A percentile compares a stretch with the other conserved stretches of the same genome.
Conservation (phyloP, 2,888 invertebrate species). For the Rhagonycha fulva region DNA sequence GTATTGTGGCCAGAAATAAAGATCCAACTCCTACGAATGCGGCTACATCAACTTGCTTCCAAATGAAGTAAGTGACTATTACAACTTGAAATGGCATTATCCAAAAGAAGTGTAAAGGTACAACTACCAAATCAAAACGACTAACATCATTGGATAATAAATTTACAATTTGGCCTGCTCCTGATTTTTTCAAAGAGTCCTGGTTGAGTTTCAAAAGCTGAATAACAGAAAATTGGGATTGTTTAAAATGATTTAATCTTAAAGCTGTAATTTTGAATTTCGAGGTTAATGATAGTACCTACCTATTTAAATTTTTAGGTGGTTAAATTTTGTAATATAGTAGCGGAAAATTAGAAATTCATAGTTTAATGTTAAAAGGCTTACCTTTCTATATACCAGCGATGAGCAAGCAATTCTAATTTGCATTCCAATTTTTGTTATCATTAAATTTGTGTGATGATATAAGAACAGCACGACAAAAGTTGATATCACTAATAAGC, state of each 20-base stretch:
- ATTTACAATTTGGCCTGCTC: constrained; percentile 82
- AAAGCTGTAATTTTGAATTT: no score
- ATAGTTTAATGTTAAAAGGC: background rate
- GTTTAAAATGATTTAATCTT: background rate
- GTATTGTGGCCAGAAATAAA: constrained; percentile 57
- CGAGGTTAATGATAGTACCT: no score
- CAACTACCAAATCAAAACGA: constrained; percentile 73
- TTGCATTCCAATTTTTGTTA: constrained; percentile 70
- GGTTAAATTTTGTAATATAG: no score
- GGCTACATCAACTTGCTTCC: constrained; percentile 59
- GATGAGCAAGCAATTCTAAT: constrained; percentile 74
- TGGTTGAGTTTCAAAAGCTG: constrained; percentile 66
- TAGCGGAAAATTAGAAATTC: no score
- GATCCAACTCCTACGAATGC: constrained; percentile 64
- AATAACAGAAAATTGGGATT: background rate
- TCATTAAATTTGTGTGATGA: constrained; percentile 64
- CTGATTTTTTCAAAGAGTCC: constrained; percentile 76
- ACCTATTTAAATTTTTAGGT: no score
- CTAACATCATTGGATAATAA: constrained; percentile 84
- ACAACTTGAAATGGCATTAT: constrained; percentile 75
- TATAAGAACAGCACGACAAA: constrained; percentile 49
- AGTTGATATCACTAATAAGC: constrained; percentile 26
- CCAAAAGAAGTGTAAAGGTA: constrained; percentile 77
- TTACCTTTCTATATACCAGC: constrained; percentile 76
- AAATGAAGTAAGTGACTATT: constrained; percentile 63